A percentile compares a stretch with the other conserved stretches of the same genome.
phyloP scores from a whole-genome alignment of 2,888 invertebrate genomes.

The Cactoblastis cactorum region DNA sequence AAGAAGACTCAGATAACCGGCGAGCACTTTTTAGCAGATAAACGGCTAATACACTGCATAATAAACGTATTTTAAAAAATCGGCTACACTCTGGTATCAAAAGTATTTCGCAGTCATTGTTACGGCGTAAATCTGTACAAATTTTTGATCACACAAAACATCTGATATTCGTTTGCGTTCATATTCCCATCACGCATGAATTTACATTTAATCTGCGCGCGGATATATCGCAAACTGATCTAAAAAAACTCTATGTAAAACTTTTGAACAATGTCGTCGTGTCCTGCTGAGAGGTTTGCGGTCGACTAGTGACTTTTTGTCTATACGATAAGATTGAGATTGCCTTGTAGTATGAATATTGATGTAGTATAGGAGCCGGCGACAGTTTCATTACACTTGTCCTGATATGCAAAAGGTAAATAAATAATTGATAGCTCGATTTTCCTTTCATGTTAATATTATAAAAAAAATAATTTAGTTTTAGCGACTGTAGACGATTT shows the following conservation, averaged over 20 bases:
- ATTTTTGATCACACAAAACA: conserved; percentile 25
- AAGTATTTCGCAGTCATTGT: background rate
- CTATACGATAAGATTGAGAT: conserved; percentile 16
- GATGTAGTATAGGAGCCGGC: conserved; percentile 4
- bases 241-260: conserved; percentile 40
- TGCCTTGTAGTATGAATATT: background rate
- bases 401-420: background rate
- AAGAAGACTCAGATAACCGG: too few species aligned
- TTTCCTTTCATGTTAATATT: too few species aligned
- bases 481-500: too few species aligned
- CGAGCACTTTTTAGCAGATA: too few species aligned
- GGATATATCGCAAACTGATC: conserved; percentile 38
- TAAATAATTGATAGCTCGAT: too few species aligned
- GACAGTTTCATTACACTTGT: background rate
- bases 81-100: too few species aligned
- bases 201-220: conserved; percentile 48
- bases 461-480: too few species aligned
- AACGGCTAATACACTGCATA: too few species aligned
- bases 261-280: conserved; percentile 37
- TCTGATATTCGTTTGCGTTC: conserved; percentile 12
- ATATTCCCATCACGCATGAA: conserved; percentile 26
- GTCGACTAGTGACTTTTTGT: background rate
- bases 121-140: background rate
- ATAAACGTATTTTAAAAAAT: too few species aligned
- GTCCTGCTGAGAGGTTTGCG: background rate